Evolutionary conservation across 2,113 vertebrate genomes (phyloP).

Genomic region (Tretioscincus oriximinensis): DNA sequence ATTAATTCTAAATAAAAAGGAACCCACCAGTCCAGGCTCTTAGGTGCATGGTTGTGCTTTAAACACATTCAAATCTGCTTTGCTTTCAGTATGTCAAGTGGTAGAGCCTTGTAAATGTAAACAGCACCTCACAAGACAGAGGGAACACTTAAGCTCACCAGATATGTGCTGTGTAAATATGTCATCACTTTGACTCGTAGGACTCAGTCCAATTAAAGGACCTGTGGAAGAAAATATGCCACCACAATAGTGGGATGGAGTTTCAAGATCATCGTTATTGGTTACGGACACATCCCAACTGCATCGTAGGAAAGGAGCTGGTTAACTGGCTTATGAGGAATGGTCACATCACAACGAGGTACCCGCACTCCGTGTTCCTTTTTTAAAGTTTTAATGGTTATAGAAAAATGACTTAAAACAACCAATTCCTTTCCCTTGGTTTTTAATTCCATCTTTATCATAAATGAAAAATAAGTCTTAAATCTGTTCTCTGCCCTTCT

Average conservation of each 20-base stretch:
- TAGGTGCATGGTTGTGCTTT: too few species aligned
- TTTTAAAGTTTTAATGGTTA: neutral
- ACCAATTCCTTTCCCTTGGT: neutral
- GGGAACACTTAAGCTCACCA: constrained; percentile 21
- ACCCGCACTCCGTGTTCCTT: constrained; percentile 6
- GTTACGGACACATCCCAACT: constrained; percentile 96
- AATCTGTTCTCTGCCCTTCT: too few species aligned
- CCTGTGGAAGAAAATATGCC: constrained; percentile 97
- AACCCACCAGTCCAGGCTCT: too few species aligned
- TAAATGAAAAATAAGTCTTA: neutral
- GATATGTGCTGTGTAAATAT: neutral
- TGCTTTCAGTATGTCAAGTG: neutral
- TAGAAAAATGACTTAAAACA: too few species aligned
- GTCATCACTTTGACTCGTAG: constrained; percentile 64
- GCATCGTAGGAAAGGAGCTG: constrained; percentile 96
- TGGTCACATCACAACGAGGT: constrained; percentile 93
- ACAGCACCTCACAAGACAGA: neutral
- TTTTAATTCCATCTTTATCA: neutral
- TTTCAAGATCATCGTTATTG: constrained; percentile 98
- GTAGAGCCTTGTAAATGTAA: neutral
- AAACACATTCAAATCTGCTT: neutral
- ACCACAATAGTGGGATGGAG: constrained; percentile 96
- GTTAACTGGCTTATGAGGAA: constrained; percentile 97
- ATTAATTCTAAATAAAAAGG: neutral
- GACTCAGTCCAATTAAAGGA: constrained; percentile 96